These are phyloP conservation scores for Hozukius guyotensis DNA, from an alignment of 2,797 vertebrate genomes.

Conservation along the genomic window DNA sequence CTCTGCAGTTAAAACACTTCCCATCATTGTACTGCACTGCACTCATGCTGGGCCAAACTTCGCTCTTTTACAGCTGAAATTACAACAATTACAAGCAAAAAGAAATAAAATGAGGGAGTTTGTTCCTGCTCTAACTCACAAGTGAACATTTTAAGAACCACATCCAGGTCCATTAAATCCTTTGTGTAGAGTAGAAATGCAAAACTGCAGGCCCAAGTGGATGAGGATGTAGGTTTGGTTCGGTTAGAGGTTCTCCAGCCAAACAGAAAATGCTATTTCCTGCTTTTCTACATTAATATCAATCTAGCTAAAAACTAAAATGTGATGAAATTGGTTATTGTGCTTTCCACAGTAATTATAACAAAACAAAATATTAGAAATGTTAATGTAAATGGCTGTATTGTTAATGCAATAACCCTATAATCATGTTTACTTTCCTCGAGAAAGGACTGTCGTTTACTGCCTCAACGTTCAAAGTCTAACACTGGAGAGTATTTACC, in stretches of 20 bases:
- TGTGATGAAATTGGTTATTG: neutral
- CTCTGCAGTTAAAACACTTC: neutral
- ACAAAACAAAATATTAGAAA: neutral
- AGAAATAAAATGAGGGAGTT: neutral
- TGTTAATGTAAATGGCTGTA: neutral
- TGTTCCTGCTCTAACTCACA: neutral
- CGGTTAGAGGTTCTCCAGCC: too few relatives aligned
- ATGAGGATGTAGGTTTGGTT: neutral
- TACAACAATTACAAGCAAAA: neutral
- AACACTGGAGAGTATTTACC: neutral
- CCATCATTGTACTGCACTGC: neutral
- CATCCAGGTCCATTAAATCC: neutral
- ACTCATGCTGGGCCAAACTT: neutral
- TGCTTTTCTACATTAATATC: neutral
- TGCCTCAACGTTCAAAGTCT: neutral
- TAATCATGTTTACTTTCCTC: neutral
- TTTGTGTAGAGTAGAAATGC: neutral
- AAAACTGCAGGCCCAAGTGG: neutral
- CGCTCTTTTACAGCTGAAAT: constrained; percentile 3
- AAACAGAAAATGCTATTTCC: neutral
- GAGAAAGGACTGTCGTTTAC: neutral
- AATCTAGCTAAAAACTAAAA: neutral
- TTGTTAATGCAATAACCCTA: neutral
- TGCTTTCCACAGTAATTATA: neutral
- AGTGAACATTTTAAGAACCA: neutral